Evolutionary conservation across 2,113 vertebrate species (phyloP), one percentile per base, ranked within the genome.

Genomic region (Caranx melampygus): DNA sequence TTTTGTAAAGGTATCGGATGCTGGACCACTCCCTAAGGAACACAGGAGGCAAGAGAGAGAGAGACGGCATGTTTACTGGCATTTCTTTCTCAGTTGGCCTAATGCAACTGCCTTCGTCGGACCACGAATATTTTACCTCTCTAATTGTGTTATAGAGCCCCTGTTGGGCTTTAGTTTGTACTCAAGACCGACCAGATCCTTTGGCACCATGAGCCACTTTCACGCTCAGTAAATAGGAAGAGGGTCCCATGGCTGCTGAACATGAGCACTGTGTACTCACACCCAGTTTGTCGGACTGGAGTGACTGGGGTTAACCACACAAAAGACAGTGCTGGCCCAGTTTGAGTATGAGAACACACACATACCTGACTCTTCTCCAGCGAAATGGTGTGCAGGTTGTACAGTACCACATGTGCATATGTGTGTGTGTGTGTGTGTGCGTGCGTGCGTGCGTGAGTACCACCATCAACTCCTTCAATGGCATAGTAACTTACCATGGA

Each of bases 101-200:
- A 13, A 66, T 47, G 64, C 55, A 62, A 76, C 78, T 78, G 81
- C 81, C 70, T 81, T 76, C 73, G 75, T 71, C 14, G 65, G 83
- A 89, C 82, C 84, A 83, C 70, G 57, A 62, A 74, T 62, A 69
- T 72, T 74, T 65, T 57, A 85, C 83, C 79, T 87, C 82, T 79
- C 57, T 58, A 70, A 14, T 76, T 81, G 54, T 89, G 61, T 76
- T 33, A 60, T 62, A 44, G 45, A 68, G 8, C 63, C 72, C 64
- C 69, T 47, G 8, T 61, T 33, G 67, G 79, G 76, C 55, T 71
- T 69, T 40, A 63, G 47, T 60, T 52, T 80, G 31, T 72, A 74
- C 68, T 76, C 75, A 70, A 68, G 65, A 83, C 59, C 70, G 47
- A 82, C 45, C 57, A 73, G 52, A 45, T 63, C 68, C 42, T 80